phyloP scores from a whole-genome alignment of 2,797 vertebrate genomes.

The Australoheros facetus region DNA sequence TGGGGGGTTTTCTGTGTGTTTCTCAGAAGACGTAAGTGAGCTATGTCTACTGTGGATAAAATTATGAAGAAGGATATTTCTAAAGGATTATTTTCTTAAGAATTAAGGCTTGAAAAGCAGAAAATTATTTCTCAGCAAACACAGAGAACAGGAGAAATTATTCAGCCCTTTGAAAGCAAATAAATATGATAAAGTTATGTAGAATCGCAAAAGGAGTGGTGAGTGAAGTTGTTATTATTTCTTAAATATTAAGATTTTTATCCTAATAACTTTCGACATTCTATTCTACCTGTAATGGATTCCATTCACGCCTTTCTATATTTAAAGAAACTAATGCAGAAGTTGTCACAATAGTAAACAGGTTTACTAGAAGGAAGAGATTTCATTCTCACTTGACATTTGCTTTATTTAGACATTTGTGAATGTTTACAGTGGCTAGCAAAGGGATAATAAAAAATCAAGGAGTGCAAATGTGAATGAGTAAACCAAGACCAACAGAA shows the following conservation, averaged over 20 bases:
- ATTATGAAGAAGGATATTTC: constrained; percentile 16
- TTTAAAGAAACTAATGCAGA: not conserved
- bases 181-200: not conserved
- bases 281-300: not conserved
- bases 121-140: constrained; percentile 5
- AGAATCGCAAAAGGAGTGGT: not conserved
- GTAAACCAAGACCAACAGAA: not conserved
- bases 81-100: constrained; percentile 8
- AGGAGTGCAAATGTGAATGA: not conserved
- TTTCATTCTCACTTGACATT: not conserved
- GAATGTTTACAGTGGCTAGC: not conserved
- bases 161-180: constrained; percentile 7
- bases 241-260: not conserved
- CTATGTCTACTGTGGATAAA: constrained; percentile 8
- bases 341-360: not conserved
- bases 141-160: constrained; percentile 5
- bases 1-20: not conserved
- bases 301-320: not conserved
- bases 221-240: not conserved
- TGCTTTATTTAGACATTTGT: not conserved
- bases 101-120: not conserved
- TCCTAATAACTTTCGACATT: not conserved
- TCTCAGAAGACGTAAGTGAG: not conserved
- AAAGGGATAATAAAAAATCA: not conserved
- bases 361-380: not conserved